phyloP scores from a whole-genome alignment of 2,113 vertebrate species.

The Chrysemys picta region DNA sequence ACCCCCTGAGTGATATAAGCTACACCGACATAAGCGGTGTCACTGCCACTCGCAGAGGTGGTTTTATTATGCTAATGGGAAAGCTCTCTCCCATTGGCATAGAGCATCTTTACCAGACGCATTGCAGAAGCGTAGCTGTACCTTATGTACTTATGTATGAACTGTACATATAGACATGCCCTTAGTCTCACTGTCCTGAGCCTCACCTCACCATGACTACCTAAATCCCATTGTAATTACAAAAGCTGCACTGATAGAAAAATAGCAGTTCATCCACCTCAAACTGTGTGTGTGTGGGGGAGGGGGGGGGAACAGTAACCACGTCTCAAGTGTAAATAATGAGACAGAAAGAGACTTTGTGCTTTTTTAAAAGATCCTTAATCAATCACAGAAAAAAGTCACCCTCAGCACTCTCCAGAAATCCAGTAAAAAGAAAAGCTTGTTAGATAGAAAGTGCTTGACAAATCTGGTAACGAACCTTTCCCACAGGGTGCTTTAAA shows the following conservation, averaged over 20 bases:
- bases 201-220: neutral
- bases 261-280: slow-evolving; percentile 9
- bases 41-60: too few species aligned
- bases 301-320: neutral
- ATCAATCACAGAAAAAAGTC: neutral
- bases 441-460: neutral
- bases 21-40: too few species aligned
- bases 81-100: too few species aligned
- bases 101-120: neutral
- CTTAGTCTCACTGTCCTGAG: neutral
- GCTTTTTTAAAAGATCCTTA: slow-evolving; percentile 34
- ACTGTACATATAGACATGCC: too few species aligned
- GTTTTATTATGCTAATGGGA: too few species aligned
- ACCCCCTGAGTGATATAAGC: too few species aligned
- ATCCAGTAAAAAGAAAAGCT: slow-evolving; percentile 7
- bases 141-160: too few species aligned
- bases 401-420: neutral
- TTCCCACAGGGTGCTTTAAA: neutral
- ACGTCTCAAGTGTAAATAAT: neutral
- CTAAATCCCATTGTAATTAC: slow-evolving; percentile 19
- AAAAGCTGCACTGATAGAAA: slow-evolving; percentile 18
- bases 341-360: slow-evolving; percentile 22
- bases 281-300: neutral
- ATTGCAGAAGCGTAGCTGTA: too few species aligned
- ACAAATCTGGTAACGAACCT: neutral